A percentile compares a stretch with the other conserved stretches of the same genome.
Evolutionary conservation across 2,113 vertebrate species (phyloP).

Genomic region (Pristiophorus japonicus): DNA sequence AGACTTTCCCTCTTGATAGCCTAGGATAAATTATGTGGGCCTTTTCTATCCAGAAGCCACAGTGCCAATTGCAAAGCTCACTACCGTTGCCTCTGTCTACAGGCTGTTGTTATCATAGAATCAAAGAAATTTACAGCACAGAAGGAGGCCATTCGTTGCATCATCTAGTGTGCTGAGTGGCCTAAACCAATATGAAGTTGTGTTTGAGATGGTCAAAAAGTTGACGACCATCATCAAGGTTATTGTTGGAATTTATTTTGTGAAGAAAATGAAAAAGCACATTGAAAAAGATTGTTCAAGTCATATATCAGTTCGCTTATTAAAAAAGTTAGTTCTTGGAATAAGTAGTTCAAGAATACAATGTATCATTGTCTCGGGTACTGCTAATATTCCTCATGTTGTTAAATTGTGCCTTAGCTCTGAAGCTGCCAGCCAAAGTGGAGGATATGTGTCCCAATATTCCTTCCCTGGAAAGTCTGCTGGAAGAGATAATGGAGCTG

Average conservation of each 20-base stretch:
- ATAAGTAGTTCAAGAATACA: not conserved
- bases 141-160: too few relatives aligned
- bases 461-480: conserved; percentile 76
- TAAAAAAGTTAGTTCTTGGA: not conserved
- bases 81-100: not conserved
- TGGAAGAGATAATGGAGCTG: conserved; percentile 86
- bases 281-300: not conserved
- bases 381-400: not conserved
- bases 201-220: not conserved
- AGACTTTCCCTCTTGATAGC: not conserved
- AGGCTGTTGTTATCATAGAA: not conserved
- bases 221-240: not conserved
- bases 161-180: not conserved
- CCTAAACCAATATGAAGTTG: not conserved
- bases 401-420: conserved; percentile 50
- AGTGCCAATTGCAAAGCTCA: not conserved
- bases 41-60: not conserved
- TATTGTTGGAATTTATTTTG: not conserved
- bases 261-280: not conserved
- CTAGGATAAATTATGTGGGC: not conserved
- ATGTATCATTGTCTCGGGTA: not conserved
- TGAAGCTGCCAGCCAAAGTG: conserved; percentile 69
- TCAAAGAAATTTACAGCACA: too few relatives aligned
- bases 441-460: conserved; percentile 77
- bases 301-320: not conserved